Evolutionary conservation across 2,888 invertebrate species (phyloP), one percentile per base, ranked within the genome.

Genomic region (Ectemnius continuus): DNA sequence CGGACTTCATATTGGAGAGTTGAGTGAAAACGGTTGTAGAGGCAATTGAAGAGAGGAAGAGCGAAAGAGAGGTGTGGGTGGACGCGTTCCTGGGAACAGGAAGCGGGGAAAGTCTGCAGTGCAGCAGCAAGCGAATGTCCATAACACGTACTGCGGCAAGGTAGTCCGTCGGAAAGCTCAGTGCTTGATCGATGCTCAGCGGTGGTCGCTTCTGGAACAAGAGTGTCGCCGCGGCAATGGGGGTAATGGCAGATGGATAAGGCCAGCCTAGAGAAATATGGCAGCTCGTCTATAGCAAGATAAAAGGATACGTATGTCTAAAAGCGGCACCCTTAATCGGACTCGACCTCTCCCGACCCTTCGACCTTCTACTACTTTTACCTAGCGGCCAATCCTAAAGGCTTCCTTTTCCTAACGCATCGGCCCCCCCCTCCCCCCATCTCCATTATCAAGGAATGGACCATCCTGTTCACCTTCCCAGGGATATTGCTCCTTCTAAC

Each of bases 141-240:
- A 36, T 36, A 36, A 36, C 36, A 36, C 36, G 36, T 36, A 36
- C 36, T 36, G 36, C 36, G 36, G 36, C 63, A 56, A 14, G 5
- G 6, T 56, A 28, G 47, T 56, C 56, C 26, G n/a, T n/a, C 47
- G 16, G 47, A 56, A 64, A 52, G 60, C 60, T 60, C 23, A 5
- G 4, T 36, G 57, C 16, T 70, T 81, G 81, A 81, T 81, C 62
- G 70, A 81, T 80, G 79, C 58, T 64, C 66, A 63, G 61, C 71
- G 67, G 52, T 59, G 62, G 45, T 62, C 59, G n/a, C 16, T 18
- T 69, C 62, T 70, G 69, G 69, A 63, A 72, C 76, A 71, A 70
- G 70, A 69, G 61, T 70, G 62, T 61, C 70, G 69, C 58, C 59
- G 66, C 57, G 57, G 60, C 81, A 76, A 80, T 80, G 76, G 73